Evolutionary conservation across 37 sponge, comb jelly and placozoan species (phyloP), one percentile per base, ranked within the genome.

Genomic region (Ianthella basta): DNA sequence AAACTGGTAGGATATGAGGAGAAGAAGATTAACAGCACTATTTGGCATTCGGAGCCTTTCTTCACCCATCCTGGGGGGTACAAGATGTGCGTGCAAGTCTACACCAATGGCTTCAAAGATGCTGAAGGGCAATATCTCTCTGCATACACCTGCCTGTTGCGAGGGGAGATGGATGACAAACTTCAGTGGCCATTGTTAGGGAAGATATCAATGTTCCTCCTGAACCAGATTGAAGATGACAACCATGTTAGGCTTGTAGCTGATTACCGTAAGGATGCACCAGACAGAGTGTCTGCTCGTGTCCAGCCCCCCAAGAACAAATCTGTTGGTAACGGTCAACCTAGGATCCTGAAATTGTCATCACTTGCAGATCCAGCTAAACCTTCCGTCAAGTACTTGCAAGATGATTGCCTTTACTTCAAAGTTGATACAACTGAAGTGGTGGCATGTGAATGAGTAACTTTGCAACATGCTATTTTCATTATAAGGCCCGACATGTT

Each of bases 41-140:
- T 75, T 19, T 75, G 78, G 78, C 6, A 21, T 2, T 75, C 78
- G 0, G 38, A 32, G 23, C 78, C 78, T 1, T 75, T 75, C 10
- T 50, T 41, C 44, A 75, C 54, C 2, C 78, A 75, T 75, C 78
- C 78, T 41, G 78, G 78, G 40, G 78, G 78, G 53, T 75, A 75
- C 25, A 1, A 75, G 3, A 36, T 75, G 78, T 75, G 78, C 39
- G 0, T 75, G 54, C 38, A 50, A 36, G 78, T 75, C 50, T 41
- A 75, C 78, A 36, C 23, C 18, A 75, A 75, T 41, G 78, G 78
- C 8, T 25, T 36, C 16, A 24, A 36, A 1, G 1, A 50, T 23
- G 37, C 44, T 16, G 13, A 75, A 24, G 78, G 78, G 53, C 14
- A 18, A 12, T 53, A 75, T 50, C 21, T 75, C 20, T 75, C 78